Base-by-base conservation (phyloP, 1,140 invertebrate species). In the Listronotus bonariensis region DNA sequence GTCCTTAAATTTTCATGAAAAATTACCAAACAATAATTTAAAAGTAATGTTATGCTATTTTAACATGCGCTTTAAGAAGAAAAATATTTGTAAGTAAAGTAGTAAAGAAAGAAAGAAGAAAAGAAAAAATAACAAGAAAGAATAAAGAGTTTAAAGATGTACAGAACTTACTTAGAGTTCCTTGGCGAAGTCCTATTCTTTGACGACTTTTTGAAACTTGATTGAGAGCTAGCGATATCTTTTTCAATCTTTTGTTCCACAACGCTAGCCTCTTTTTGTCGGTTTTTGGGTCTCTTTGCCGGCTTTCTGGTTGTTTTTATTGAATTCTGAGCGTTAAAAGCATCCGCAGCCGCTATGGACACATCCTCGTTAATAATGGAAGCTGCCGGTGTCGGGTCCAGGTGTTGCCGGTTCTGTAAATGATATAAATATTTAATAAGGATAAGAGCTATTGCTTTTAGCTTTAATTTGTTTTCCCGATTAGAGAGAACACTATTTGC, bases 301-400 rank as follows among this genome's bases (percentile, higher is more conserved):
- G 82, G 82, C 72, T 84, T 80, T 42, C 85, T 79, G 3, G 83
- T 82, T 11, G 82, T 79, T 76, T 85, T 82, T 42, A 82, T 78
- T 6, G 78, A 70, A 57, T 82, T 80, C 46, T 75, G 70, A n/a
- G 80, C 76, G 51, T 77, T 78, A 62, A 83, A 80, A 49, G 82
- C 71, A 49, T 80, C 77, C 78, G 48, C 40, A 78, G 70, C 54
- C 0, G 82, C 80, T 8, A 84, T 54, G 10, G 80, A 77, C 6
- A 81, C 82, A 56, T 87, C 85, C 43, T 87, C 85, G 43, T 81
- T 82, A 38, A 82, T 75, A 38, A 82, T 75, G 11, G 83, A 81
- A 61, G 71, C 74, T 1, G 81, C 79, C 1, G 87, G 84, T 6
- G 87, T 88, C 0, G 88, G 84, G 72, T 89, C 88, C 18, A 89